Base-by-base conservation (phyloP, 2,797 vertebrate species). In the Echiichthys vipera region DNA sequence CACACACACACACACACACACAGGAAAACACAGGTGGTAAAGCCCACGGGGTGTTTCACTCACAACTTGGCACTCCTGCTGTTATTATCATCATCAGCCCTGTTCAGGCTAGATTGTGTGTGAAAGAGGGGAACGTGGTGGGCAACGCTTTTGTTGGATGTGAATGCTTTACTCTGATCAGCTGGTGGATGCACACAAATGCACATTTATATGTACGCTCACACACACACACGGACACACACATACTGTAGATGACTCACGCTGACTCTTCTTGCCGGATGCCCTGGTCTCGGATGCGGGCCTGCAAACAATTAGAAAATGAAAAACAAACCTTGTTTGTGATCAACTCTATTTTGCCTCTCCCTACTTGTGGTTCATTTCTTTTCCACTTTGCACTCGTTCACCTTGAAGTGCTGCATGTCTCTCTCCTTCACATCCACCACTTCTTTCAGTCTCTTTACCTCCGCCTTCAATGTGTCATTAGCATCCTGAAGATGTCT, bases 401-500 rank as follows among this genome's bases (percentile, higher is more conserved):
- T 88, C 80, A 93, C 91, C 89, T 90, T 85, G 50, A 93, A 86
- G 84, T 55, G 22, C 47, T 88, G 74, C 25, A 18, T 78, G 86
- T 93, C 77, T 69, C 42, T 81, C 83, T 91, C 85, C 47, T 71
- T 82, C 86, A 80, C 64, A 78, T 93, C 81, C 72, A 54, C 76
- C 76, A 75, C 80, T 59, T 55, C 71, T 89, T 82, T 86, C 34
- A 89, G 85, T 81, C 88, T 85, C 77, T 88, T 90, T 79, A 93
- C 58, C 80, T 90, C 85, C 65, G 71, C 85, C 87, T 90, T 91
- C 81, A 94, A 85, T 22, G 65, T 55, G 83, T 86, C 65, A 90
- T 90, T 90, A 85, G 72, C 87, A 74, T 91, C 84, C 89, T 93
- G 91, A 62, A 93, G 90, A 76, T 82, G 74, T 70, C 94, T 94